Conservation (phyloP, 2,797 vertebrate genomes). For the Acanthopagrus latus region DNA sequence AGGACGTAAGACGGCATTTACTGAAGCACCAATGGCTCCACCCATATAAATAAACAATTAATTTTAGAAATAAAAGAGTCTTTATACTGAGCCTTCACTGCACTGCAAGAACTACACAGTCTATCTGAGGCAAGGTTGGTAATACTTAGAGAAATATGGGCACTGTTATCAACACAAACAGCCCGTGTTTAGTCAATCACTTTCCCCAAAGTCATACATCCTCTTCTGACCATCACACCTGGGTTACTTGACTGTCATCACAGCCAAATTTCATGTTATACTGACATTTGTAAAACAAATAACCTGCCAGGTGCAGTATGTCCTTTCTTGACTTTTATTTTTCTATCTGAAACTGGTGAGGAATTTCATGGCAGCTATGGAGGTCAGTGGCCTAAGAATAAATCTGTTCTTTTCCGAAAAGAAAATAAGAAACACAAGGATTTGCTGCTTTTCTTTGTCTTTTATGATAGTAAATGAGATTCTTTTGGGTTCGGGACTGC, state of each 20-base stretch:
- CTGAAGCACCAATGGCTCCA: constrained; percentile 66
- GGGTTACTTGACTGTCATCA: constrained; percentile 41
- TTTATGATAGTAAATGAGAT: too few relatives aligned
- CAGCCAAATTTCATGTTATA: constrained; percentile 50
- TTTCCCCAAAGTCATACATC: constrained; percentile 28
- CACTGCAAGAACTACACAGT: constrained; percentile 46
- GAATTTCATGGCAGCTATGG: constrained; percentile 39
- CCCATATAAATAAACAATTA: constrained; percentile 79
- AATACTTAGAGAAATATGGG: constrained; percentile 51
- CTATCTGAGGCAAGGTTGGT: constrained; percentile 44
- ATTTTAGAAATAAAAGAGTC: constrained; percentile 72
- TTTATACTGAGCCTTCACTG: constrained; percentile 54
- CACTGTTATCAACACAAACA: constrained; percentile 51
- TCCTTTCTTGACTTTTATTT: constrained; percentile 38
- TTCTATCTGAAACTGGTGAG: constrained; percentile 24
- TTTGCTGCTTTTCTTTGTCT: too few relatives aligned
- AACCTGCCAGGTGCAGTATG: constrained; percentile 48
- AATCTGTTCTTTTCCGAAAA: constrained; percentile 31
- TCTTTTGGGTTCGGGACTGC: too few relatives aligned
- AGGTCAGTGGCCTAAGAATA: constrained; percentile 49
- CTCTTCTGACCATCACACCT: constrained; percentile 50
- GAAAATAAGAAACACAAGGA: constrained; percentile 21
- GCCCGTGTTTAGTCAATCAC: constrained; percentile 51
- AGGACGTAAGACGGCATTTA: constrained; percentile 64
- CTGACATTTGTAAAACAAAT: constrained; percentile 72